These are phyloP conservation scores for Hoplodrina blanda DNA, from an alignment of 2,888 invertebrate species.

Conservation along the genomic window DNA sequence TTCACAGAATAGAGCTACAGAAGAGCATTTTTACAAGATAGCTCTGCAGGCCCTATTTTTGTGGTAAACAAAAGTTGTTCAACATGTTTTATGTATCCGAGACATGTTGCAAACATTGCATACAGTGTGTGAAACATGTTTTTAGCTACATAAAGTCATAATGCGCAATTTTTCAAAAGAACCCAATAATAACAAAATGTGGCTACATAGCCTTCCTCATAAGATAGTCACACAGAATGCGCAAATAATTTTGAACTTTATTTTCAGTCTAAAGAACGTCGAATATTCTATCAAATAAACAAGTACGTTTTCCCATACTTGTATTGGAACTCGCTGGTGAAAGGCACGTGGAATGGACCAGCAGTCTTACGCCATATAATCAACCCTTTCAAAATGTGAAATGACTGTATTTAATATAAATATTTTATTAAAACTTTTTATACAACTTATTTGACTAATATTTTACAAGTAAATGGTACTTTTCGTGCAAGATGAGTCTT, in stretches of 20 bases:
- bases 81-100: too few relatives aligned
- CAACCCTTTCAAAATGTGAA: conserved; percentile 71
- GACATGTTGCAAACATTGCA: neutral
- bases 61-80: too few relatives aligned
- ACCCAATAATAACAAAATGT: too few relatives aligned
- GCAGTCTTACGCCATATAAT: conserved; percentile 89
- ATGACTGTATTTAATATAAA: conserved; percentile 44
- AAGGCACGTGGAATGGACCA: conserved; percentile 95
- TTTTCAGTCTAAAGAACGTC: conserved; percentile 89
- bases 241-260: neutral
- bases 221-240: neutral
- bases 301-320: conserved; percentile 95
- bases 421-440: conserved; percentile 56
- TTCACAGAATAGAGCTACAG: too few relatives aligned
- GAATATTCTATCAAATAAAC: conserved; percentile 94
- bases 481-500: conserved; percentile 11
- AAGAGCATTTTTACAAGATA: too few relatives aligned
- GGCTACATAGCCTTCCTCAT: too few relatives aligned
- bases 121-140: neutral
- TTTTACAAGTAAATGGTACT: conserved; percentile 38
- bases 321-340: conserved; percentile 96
- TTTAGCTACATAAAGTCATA: neutral
- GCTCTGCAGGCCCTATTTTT: too few relatives aligned
- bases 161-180: too few relatives aligned
- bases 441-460: conserved; percentile 44